Percentiles rank a stretch among this genome's conserved stretches.
These are phyloP conservation scores for Epinotia nisella DNA, from an alignment of 2,888 invertebrate genomes.

Conservation along the genomic window DNA sequence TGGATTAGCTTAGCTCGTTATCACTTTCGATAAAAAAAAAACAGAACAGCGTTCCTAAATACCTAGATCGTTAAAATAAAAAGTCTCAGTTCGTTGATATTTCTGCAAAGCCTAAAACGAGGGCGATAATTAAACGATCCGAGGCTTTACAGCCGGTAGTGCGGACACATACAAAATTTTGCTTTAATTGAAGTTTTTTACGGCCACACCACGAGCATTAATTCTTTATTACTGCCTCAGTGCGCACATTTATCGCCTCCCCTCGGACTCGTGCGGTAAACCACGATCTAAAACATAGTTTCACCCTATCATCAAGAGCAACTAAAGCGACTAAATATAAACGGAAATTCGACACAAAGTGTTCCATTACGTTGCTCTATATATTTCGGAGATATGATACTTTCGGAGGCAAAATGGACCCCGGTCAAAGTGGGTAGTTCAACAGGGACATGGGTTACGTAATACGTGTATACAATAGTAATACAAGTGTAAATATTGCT, in stretches of 20 bases:
- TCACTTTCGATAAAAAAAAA: neutral
- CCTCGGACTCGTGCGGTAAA: neutral
- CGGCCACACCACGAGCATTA: neutral
- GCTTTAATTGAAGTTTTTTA: neutral
- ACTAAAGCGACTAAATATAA: neutral
- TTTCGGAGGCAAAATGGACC: constrained; percentile 7
- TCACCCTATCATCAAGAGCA: neutral
- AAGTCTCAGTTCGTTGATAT: neutral
- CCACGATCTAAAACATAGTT: too few species aligned
- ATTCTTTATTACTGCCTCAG: neutral
- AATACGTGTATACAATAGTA: constrained; percentile 43
- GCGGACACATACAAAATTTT: neutral
- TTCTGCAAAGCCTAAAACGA: neutral
- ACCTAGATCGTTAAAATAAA: neutral
- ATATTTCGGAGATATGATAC: neutral
- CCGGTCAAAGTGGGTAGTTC: constrained; percentile 20
- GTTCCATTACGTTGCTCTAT: neutral
- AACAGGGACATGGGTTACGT: constrained; percentile 31
- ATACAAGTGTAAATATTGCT: constrained; percentile 53
- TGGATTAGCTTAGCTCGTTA: neutral
- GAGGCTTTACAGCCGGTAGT: neutral
- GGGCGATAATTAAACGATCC: neutral
- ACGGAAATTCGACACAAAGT: neutral
- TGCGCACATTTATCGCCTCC: neutral
- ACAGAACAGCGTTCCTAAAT: too few species aligned